Conservation (phyloP, 1,140 invertebrate species). For the Steinernema feltiae region DNA sequence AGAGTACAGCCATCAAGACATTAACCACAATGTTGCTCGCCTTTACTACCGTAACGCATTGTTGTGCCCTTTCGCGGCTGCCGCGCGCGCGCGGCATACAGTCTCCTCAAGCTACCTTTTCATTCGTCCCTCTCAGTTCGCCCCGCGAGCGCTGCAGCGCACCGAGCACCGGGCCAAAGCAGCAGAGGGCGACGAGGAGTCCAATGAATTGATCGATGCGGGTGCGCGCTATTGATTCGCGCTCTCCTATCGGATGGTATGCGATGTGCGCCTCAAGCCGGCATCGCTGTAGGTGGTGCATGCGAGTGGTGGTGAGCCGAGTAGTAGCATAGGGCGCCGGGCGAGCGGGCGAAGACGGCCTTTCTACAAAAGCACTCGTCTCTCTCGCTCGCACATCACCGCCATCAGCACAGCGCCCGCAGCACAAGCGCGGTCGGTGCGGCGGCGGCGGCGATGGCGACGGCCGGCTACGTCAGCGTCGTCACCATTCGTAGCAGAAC, state of each 20-base stretch:
- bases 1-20: not conserved
- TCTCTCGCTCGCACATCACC: not conserved
- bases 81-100: not conserved
- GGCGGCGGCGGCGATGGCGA: not conserved
- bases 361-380: conserved; percentile 13
- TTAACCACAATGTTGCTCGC: not conserved
- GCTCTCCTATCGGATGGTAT: conserved; percentile 15
- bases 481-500: not conserved
- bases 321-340: conserved; percentile 1
- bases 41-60: not conserved
- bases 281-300: conserved; percentile 13
- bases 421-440: not conserved
- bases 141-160: not conserved
- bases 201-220: not conserved
- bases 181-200: not conserved
- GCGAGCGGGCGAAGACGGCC: conserved; percentile 4
- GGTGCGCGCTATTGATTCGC: conserved; percentile 14
- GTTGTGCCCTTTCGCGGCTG: not conserved
- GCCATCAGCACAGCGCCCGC: not conserved
- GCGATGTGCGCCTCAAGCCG: conserved; percentile 14
- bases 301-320: conserved; percentile 11
- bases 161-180: conserved; percentile 6
- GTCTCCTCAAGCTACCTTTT: not conserved
- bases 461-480: no score
- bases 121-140: not conserved